Conservation (phyloP, 1,140 invertebrate genomes). For the Episyrphus balteatus region DNA sequence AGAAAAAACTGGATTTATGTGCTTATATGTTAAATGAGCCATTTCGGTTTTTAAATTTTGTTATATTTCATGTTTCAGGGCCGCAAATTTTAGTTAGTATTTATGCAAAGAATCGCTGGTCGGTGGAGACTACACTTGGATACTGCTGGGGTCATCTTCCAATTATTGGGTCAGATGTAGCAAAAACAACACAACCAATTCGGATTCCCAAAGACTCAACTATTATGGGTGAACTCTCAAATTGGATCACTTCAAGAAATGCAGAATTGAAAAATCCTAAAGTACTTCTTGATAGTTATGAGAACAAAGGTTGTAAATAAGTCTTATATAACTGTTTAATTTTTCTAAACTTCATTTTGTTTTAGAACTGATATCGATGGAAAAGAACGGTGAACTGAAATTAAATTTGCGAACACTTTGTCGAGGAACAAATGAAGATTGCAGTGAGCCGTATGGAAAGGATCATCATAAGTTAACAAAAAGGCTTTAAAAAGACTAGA, state of each 20-base stretch:
- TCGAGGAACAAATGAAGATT: too few species aligned
- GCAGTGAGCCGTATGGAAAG: too few species aligned
- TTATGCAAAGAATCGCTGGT: constrained; percentile 29
- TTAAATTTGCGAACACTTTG: too few species aligned
- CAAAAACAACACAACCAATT: constrained; percentile 14
- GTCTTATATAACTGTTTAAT: too few species aligned
- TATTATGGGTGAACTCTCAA: constrained; percentile 25
- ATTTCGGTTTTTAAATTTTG: background rate
- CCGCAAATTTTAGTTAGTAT: constrained; percentile 35
- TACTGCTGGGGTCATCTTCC: constrained; percentile 35
- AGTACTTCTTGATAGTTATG: constrained; percentile 22
- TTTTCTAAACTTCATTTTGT: too few species aligned
- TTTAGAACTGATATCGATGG: too few species aligned
- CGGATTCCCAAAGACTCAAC: constrained; percentile 23
- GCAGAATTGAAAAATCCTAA: constrained; percentile 32
- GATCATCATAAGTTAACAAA: too few species aligned
- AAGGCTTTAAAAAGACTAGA: too few species aligned
- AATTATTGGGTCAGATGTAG: constrained; percentile 13
- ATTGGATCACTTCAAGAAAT: constrained; percentile 26
- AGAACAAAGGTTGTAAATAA: constrained; percentile 33
- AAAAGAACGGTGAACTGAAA: too few species aligned
- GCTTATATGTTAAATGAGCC: too few species aligned
- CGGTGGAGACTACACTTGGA: constrained; percentile 26
- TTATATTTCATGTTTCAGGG: constrained; percentile 18
- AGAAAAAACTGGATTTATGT: too few species aligned